These are phyloP conservation scores for Rotaria macrura DNA, from an alignment of 2,888 invertebrate species.

Conservation along the genomic window DNA sequence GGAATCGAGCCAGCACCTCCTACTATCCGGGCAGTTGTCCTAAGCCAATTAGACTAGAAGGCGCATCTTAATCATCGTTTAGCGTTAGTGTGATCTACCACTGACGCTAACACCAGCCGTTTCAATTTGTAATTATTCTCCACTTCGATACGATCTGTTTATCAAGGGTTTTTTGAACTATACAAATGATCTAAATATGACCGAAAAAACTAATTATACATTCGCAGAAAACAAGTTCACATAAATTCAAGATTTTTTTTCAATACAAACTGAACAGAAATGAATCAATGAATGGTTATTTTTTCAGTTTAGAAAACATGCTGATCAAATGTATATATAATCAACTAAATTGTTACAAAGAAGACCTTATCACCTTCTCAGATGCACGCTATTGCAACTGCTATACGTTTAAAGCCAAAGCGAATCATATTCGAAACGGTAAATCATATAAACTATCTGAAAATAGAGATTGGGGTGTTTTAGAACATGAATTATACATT, in stretches of 20 bases:
- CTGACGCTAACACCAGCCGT: too few relatives aligned
- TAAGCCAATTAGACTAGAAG: too few relatives aligned
- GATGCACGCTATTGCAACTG: background rate
- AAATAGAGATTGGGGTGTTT: background rate
- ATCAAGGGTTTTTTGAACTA: background rate
- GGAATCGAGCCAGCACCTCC: too few relatives aligned
- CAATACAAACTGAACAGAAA: background rate
- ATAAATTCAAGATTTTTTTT: background rate
- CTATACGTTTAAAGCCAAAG: background rate
- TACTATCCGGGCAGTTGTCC: too few relatives aligned
- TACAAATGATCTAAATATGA: background rate
- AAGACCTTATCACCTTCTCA: background rate
- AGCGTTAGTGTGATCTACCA: too few relatives aligned
- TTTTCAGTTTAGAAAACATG: background rate
- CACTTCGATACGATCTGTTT: background rate
- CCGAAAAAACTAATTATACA: background rate
- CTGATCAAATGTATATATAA: background rate
- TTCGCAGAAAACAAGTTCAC: background rate
- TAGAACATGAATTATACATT: background rate
- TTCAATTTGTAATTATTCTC: constrained; percentile 24
- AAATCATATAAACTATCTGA: background rate
- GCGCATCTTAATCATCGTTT: too few relatives aligned
- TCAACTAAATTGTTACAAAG: background rate
- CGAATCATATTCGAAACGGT: background rate
- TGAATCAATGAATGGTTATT: background rate